A percentile compares a stretch with the other conserved stretches of the same genome.
These are phyloP conservation scores for Cariama cristata DNA, from an alignment of 2,113 vertebrate species.

Conservation along the genomic window DNA sequence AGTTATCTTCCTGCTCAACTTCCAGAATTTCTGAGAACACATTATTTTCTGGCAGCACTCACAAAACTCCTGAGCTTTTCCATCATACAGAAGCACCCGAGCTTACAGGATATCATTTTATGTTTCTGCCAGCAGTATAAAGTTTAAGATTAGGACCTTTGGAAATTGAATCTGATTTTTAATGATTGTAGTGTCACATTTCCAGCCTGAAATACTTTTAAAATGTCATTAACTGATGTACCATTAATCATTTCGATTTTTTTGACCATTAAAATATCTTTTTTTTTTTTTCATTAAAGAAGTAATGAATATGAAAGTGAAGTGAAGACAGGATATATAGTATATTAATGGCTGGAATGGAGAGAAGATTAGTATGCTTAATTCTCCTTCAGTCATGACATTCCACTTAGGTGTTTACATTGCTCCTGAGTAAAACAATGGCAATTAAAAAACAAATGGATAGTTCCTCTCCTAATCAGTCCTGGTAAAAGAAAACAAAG, in stretches of 20 bases:
- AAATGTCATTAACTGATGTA: conserved; percentile 76
- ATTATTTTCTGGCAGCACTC: conserved; percentile 72
- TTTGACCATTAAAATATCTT: conserved; percentile 77
- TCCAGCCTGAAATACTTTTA: conserved; percentile 76
- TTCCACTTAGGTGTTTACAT: conserved; percentile 23
- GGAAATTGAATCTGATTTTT: conserved; percentile 82
- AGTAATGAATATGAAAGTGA: conserved; percentile 75
- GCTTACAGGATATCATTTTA: conserved; percentile 74
- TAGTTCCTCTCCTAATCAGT: not conserved
- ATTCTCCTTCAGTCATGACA: conserved; percentile 60
- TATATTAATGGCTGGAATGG: conserved; percentile 45
- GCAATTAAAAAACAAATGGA: not conserved
- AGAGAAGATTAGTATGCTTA: conserved; percentile 66
- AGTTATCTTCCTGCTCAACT: conserved; percentile 65
- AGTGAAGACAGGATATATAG: conserved; percentile 59
- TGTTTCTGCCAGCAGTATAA: conserved; percentile 74
- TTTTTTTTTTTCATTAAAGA: conserved; percentile 77
- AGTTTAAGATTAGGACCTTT: conserved; percentile 79
- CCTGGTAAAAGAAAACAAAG: not conserved
- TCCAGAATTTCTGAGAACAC: conserved; percentile 71
- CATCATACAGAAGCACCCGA: conserved; percentile 58
- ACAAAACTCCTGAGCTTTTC: conserved; percentile 66
- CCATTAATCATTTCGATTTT: conserved; percentile 78
- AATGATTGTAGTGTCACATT: conserved; percentile 79
- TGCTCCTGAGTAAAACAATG: not conserved